Conservation (phyloP, 2,888 invertebrate species). For the Molorchus minor region DNA sequence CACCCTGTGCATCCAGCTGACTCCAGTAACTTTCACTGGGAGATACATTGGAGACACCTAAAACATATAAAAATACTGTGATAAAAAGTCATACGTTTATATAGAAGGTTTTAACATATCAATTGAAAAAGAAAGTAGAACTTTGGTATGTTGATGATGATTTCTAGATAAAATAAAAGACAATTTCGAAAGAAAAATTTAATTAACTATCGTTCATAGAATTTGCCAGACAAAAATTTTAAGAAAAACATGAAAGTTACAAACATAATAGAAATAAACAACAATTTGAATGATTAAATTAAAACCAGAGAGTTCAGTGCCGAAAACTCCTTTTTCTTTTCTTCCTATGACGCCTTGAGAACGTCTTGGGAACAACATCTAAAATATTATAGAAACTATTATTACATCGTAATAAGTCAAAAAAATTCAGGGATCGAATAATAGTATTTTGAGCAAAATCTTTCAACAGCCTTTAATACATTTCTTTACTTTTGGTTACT, state of each 20-base stretch:
- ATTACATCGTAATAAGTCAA: no score
- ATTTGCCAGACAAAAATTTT: background rate
- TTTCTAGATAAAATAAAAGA: background rate
- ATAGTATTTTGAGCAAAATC: no score
- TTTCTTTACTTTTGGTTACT: no score
- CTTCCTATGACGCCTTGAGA: background rate
- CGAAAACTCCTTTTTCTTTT: slow-evolving; percentile 1
- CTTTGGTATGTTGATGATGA: background rate
- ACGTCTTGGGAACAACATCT: background rate
- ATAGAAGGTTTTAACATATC: no score
- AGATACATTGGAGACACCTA: slow-evolving; percentile 82
- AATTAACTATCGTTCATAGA: no score
- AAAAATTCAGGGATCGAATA: no score
- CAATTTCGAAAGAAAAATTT: background rate
- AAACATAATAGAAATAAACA: background rate
- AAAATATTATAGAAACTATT: background rate
- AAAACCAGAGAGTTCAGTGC: background rate
- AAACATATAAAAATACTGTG: slow-evolving; percentile 3
- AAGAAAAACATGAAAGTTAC: background rate
- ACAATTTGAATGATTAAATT: background rate
- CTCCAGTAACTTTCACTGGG: slow-evolving; percentile 95
- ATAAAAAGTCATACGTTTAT: no score
- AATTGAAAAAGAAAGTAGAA: no score
- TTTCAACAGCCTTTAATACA: no score
- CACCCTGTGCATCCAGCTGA: slow-evolving; percentile 80